Evolutionary conservation across 1,140 invertebrate genomes (phyloP).

Genomic region (Anastrepha ludens): DNA sequence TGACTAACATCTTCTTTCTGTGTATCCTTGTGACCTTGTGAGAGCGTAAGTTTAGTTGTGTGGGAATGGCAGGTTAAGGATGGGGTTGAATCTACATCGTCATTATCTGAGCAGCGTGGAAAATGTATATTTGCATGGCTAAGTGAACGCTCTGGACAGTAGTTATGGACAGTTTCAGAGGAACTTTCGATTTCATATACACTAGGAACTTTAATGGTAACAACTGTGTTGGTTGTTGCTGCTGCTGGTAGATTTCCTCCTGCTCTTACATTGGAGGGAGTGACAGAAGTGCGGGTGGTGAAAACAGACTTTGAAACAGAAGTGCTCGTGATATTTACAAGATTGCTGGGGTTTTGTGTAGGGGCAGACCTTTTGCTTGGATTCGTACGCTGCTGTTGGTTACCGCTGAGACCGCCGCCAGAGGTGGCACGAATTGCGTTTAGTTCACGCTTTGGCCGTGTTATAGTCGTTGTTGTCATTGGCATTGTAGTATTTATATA

Average conservation of each 20-base stretch:
- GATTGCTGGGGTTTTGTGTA: constrained; percentile 15
- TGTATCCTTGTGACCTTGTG: background rate
- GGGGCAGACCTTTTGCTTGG: constrained; percentile 65
- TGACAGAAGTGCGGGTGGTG: background rate
- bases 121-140: constrained; percentile 68
- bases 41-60: constrained; percentile 24
- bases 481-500: constrained; percentile 55
- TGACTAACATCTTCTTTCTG: background rate
- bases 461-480: constrained; percentile 39
- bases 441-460: constrained; percentile 62
- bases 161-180: constrained; percentile 71
- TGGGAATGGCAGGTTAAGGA: background rate
- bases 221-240: constrained; percentile 54
- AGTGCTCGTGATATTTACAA: constrained; percentile 49
- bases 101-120: background rate
- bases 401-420: constrained; percentile 35
- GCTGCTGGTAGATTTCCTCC: background rate
- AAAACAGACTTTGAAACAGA: constrained; percentile 8
- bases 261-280: background rate
- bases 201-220: constrained; percentile 70
- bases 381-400: constrained; percentile 27
- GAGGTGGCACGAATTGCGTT: constrained; percentile 66
- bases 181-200: constrained; percentile 70
- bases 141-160: constrained; percentile 63
- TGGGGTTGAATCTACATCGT: background rate